Percentiles rank a stretch among this genome's conserved stretches.
Evolutionary conservation across 2,113 vertebrate genomes (phyloP).

Genomic region (Zosterops japonicus): DNA sequence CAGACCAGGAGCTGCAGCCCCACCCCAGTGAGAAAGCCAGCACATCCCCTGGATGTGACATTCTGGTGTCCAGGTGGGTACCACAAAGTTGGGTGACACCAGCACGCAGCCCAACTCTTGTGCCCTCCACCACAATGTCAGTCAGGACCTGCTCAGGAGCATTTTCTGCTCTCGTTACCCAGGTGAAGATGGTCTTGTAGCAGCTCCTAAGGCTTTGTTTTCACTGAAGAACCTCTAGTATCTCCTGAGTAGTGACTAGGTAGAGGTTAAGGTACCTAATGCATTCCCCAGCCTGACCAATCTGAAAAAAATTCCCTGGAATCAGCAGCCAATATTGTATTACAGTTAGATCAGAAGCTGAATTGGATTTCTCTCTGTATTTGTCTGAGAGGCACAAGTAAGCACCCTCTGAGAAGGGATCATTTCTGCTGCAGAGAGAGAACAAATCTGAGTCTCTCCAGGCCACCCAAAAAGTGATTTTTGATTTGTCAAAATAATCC

Average conservation of each 20-base stretch:
- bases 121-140: background rate
- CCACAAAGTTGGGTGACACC: background rate
- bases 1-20: background rate
- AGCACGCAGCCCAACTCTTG: background rate
- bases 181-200: background rate
- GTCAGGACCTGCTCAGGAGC: background rate
- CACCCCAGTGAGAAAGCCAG: background rate
- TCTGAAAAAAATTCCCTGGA: background rate
- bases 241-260: background rate
- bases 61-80: background rate
- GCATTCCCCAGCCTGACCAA: background rate
- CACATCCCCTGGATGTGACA: background rate
- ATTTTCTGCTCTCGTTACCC: background rate
- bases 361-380: background rate
- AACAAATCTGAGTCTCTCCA: background rate
- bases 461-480: constrained; percentile 53
- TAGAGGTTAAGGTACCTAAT: background rate
- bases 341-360: background rate
- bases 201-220: background rate
- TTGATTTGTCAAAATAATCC: constrained; percentile 54
- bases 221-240: background rate
- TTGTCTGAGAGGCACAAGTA: background rate
- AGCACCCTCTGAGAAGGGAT: background rate
- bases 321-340: background rate
- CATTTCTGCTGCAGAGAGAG: background rate